Evolutionary conservation across 2,888 invertebrate genomes (phyloP).

Genomic region (Thyatira batis): DNA sequence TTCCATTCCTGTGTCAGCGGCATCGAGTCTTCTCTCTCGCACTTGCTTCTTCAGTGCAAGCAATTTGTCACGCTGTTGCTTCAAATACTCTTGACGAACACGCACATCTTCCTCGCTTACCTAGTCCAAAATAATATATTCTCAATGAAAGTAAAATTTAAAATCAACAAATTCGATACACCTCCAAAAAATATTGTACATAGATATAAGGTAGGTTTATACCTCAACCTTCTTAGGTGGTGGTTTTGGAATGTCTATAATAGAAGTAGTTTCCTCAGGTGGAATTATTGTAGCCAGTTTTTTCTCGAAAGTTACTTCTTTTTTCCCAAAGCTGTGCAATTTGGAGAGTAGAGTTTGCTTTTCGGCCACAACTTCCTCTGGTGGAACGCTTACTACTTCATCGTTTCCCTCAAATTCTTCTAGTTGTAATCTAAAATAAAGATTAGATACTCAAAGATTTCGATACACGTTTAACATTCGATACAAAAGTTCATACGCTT

Average conservation of each 20-base stretch:
- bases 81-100: constrained; percentile 91
- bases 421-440: constrained; percentile 55
- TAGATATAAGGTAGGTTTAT: constrained; percentile 13
- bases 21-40: constrained; percentile 89
- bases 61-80: constrained; percentile 94
- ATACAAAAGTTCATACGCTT: not conserved
- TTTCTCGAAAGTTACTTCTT: constrained; percentile 40
- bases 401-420: constrained; percentile 56
- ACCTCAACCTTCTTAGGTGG: constrained; percentile 65
- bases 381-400: constrained; percentile 51
- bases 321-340: constrained; percentile 66
- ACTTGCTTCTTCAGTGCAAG: constrained; percentile 94
- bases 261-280: constrained; percentile 23
- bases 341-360: constrained; percentile 68
- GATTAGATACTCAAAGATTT: not conserved
- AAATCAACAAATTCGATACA: no score
- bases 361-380: constrained; percentile 69
- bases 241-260: constrained; percentile 43
- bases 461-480: not conserved
- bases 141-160: no score
- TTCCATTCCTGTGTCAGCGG: constrained; percentile 81
- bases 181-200: no score
- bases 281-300: constrained; percentile 12
- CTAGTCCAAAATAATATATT: constrained; percentile 32
- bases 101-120: constrained; percentile 85